A percentile compares a stretch with the other conserved stretches of the same genome.
Conservation (phyloP, 1,140 invertebrate species). For the Drosophila tristis region DNA sequence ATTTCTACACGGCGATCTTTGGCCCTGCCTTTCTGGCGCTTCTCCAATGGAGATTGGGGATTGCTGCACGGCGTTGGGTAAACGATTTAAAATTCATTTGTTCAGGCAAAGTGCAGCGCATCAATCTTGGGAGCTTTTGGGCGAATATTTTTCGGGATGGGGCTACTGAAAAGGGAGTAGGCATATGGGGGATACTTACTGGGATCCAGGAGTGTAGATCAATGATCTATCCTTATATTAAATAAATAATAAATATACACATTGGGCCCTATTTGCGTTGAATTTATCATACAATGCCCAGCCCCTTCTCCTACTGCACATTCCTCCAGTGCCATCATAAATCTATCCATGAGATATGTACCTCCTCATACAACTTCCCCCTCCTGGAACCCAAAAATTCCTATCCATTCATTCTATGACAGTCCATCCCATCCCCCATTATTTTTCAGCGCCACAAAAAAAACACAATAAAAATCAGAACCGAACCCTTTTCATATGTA, state of each 20-base stretch:
- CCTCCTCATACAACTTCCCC: too few relatives aligned
- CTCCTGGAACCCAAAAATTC: neutral
- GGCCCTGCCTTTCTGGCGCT: neutral
- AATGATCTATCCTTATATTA: too few relatives aligned
- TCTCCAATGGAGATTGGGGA: constrained; percentile 12
- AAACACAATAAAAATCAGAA: constrained; percentile 6
- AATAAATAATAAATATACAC: too few relatives aligned
- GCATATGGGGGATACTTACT: neutral
- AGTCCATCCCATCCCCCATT: too few relatives aligned
- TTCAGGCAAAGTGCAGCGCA: constrained; percentile 34
- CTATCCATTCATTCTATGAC: neutral
- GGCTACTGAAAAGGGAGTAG: neutral
- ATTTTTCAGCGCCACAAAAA: neutral
- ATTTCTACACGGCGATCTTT: constrained; percentile 11
- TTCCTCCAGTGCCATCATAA: too few relatives aligned
- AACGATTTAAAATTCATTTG: constrained; percentile 71
- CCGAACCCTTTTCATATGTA: constrained; percentile 56
- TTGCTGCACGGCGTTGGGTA: neutral
- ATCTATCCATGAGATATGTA: too few relatives aligned
- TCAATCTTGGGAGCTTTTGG: constrained; percentile 42
- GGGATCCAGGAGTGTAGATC: too few relatives aligned
- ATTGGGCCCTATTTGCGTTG: too few relatives aligned
- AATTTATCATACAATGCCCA: too few relatives aligned
- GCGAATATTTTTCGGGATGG: neutral
- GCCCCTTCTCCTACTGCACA: too few relatives aligned